A percentile compares a stretch with the other conserved stretches of the same genome.
Conservation (phyloP, 2,113 vertebrate species). For the Corythoichthys haematopterus region DNA sequence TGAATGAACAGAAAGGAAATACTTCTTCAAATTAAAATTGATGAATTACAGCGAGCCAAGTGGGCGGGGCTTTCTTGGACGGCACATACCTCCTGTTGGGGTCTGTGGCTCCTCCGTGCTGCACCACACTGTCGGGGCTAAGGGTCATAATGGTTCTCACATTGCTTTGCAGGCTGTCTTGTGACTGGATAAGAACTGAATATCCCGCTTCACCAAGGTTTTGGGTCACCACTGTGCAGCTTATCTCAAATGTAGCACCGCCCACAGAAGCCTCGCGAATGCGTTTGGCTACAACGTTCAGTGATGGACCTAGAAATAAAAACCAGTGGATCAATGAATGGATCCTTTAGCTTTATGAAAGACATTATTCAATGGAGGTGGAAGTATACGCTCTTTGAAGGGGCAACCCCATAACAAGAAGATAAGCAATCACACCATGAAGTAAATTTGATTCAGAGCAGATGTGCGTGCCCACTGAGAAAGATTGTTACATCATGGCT, state of each 20-base stretch:
- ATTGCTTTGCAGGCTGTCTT: conserved; percentile 64
- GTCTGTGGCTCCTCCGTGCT: conserved; percentile 79
- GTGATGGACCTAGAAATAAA: conserved; percentile 37
- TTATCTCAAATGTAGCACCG: conserved; percentile 95
- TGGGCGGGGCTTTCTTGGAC: not conserved
- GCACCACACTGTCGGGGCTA: conserved; percentile 81
- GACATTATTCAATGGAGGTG: not conserved
- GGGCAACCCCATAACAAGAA: conserved; percentile 28
- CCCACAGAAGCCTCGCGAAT: conserved; percentile 79
- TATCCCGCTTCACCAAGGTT: conserved; percentile 85
- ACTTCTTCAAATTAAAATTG: not conserved
- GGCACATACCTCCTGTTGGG: conserved; percentile 65
- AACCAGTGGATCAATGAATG: not conserved
- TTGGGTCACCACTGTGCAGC: conserved; percentile 76
- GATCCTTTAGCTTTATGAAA: not conserved
- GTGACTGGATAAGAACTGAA: conserved; percentile 81
- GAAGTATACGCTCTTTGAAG: not conserved
- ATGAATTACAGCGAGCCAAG: not conserved
- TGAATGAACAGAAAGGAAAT: not conserved
- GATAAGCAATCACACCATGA: conserved; percentile 11
- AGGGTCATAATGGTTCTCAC: conserved; percentile 82
- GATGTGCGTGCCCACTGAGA: not conserved
- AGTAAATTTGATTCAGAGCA: conserved; percentile 21
- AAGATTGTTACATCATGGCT: conserved; percentile 29
- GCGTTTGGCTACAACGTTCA: conserved; percentile 67